phyloP scores from a whole-genome alignment of 2,888 invertebrate species.

The Adelphocoris suturalis region DNA sequence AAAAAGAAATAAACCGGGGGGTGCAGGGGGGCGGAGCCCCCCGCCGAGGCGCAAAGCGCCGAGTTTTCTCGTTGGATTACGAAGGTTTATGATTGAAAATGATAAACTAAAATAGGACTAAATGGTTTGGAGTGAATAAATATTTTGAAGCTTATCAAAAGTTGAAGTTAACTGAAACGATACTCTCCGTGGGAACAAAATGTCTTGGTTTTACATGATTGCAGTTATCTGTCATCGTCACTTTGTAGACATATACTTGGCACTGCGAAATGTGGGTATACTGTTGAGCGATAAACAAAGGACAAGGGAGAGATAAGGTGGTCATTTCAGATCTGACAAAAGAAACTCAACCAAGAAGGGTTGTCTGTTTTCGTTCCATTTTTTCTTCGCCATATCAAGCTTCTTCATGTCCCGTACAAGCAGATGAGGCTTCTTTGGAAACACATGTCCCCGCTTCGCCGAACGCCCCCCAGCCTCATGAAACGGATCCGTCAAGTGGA shows the following conservation, averaged over 20 bases:
- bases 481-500: slow-evolving; percentile 12
- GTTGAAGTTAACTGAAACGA: background rate
- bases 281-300: background rate
- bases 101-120: no score
- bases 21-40: no score
- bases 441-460: slow-evolving; percentile 9
- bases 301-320: background rate
- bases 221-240: background rate
- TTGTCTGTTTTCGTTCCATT: slow-evolving; percentile 13
- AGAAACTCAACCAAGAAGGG: background rate
- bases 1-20: no score
- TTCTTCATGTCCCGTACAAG: slow-evolving; percentile 2
- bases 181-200: background rate
- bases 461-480: slow-evolving; percentile 21
- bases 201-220: background rate
- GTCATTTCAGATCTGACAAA: slow-evolving; percentile 23
- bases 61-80: no score
- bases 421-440: slow-evolving; percentile 25
- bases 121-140: no score
- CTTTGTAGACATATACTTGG: background rate
- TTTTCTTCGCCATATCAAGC: background rate
- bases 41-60: no score
- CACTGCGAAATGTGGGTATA: background rate
- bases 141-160: no score
- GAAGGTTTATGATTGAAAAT: no score